Percentiles rank a stretch among this genome's conserved stretches.
Evolutionary conservation across 2,888 invertebrate genomes (phyloP).

Genomic region (Pyrgus malvae): DNA sequence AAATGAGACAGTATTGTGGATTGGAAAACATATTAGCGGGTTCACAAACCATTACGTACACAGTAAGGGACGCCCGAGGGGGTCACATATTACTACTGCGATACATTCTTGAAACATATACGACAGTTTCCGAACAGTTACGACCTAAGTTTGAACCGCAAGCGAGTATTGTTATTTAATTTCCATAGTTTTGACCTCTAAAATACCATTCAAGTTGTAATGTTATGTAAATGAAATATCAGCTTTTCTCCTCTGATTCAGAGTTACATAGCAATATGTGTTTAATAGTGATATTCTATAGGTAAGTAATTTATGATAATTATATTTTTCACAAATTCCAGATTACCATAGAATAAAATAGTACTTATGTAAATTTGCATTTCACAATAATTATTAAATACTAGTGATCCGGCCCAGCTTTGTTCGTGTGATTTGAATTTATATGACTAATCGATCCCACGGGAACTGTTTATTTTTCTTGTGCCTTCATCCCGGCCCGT

Average conservation of each 20-base stretch:
- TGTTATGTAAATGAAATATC: neutral
- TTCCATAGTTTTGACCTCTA: constrained; percentile 10
- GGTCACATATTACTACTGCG: constrained; percentile 19
- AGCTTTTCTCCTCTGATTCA: neutral
- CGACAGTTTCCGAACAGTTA: constrained; percentile 17
- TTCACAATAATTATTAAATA: too few species aligned
- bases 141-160: constrained; percentile 14
- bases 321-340: too few species aligned
- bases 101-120: constrained; percentile 25
- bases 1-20: constrained; percentile 3
- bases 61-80: constrained; percentile 9
- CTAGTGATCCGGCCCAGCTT: too few species aligned
- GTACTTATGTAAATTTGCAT: too few species aligned
- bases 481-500: too few species aligned
- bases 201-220: constrained; percentile 1
- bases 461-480: too few species aligned
- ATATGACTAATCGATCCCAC: too few species aligned
- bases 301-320: too few species aligned
- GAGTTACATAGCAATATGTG: neutral
- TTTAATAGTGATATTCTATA: neutral
- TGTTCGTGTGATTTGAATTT: too few species aligned
- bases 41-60: constrained; percentile 17
- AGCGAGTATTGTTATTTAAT: constrained; percentile 12
- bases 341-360: too few species aligned
- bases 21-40: constrained; percentile 13